These are phyloP conservation scores for Corythornis vintsioides DNA, from an alignment of 2,113 vertebrate species.

Conservation along the genomic window DNA sequence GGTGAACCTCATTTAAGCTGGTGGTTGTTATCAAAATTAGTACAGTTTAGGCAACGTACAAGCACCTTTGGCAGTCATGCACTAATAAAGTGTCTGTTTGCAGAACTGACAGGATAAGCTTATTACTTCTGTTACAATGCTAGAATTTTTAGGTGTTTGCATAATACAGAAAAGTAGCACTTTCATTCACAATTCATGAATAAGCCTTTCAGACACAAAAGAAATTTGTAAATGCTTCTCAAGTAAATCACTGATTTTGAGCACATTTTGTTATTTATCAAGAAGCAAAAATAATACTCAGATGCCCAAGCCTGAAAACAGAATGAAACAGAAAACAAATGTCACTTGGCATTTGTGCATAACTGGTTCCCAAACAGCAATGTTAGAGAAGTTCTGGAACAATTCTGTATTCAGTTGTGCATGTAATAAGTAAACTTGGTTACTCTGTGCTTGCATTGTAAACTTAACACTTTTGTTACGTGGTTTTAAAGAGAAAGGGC, in stretches of 20 bases:
- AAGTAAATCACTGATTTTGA: slow-evolving; percentile 28
- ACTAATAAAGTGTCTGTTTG: background rate
- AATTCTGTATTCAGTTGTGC: background rate
- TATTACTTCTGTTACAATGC: background rate
- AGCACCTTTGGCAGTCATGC: background rate
- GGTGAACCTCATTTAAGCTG: background rate
- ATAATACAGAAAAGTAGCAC: slow-evolving; percentile 11
- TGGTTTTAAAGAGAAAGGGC: background rate
- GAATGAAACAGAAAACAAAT: background rate
- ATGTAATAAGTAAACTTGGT: background rate
- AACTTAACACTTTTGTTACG: background rate
- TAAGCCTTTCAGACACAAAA: background rate
- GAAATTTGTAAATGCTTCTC: background rate
- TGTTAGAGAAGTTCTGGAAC: background rate
- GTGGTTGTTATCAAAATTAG: background rate
- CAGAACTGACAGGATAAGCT: slow-evolving; percentile 16
- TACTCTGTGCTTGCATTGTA: background rate
- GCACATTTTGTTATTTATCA: background rate
- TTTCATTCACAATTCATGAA: slow-evolving; percentile 17
- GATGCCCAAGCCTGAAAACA: background rate
- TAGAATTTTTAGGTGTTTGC: slow-evolving; percentile 14
- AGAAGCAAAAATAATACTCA: background rate
- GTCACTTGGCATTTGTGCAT: background rate
- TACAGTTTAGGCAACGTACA: background rate
- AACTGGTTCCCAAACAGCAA: background rate